Conservation (phyloP, 2,888 invertebrate species). For the Acanthoscelides obtectus region DNA sequence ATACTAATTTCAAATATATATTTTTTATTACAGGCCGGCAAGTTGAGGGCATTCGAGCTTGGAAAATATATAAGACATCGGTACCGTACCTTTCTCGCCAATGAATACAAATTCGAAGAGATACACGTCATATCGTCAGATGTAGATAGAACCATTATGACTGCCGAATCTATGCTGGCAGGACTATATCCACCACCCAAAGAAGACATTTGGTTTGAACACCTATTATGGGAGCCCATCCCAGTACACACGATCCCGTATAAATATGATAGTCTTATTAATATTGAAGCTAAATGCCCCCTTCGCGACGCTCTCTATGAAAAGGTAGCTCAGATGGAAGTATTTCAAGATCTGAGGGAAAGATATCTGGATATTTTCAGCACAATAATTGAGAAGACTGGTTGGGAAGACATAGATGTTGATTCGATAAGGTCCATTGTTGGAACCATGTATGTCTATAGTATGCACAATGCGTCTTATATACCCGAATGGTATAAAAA, state of each 20-base stretch:
- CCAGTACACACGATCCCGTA: neutral
- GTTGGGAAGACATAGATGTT: neutral
- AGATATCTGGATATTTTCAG: neutral
- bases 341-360: neutral
- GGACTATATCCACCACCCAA: constrained; percentile 63
- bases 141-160: constrained; percentile 84
- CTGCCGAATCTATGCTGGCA: constrained; percentile 73
- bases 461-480: constrained; percentile 1
- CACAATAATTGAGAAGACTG: neutral
- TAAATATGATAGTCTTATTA: neutral
- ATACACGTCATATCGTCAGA: constrained; percentile 69
- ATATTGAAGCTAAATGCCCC: neutral
- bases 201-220: neutral
- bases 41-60: constrained; percentile 63
- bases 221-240: neutral
- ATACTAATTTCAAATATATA: no score
- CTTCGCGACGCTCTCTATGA: neutral
- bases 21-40: constrained; percentile 50
- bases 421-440: neutral
- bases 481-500: constrained; percentile 2
- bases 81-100: constrained; percentile 58
- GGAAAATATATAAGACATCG: constrained; percentile 68
- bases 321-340: neutral
- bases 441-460: neutral
- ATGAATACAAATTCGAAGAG: constrained; percentile 52